These are phyloP conservation scores for Porites cylindrica DNA, from an alignment of 92 coral and sea anemone species.

Conservation along the genomic window DNA sequence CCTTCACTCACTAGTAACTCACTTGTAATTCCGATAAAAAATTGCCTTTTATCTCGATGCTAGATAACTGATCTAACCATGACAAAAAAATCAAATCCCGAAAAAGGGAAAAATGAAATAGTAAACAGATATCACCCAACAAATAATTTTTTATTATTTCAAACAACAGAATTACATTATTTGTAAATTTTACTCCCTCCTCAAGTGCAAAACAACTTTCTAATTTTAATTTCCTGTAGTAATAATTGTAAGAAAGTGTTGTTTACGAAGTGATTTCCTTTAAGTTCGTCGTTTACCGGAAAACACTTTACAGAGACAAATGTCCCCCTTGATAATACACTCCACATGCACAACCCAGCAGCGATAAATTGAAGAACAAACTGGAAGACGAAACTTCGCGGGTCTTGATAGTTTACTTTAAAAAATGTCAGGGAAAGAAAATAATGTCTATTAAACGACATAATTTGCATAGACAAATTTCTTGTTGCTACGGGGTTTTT, in stretches of 20 bases:
- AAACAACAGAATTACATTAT: constrained; percentile 39
- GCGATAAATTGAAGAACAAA: constrained; percentile 9
- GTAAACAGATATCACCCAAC: constrained; percentile 1
- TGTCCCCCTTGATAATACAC: background rate
- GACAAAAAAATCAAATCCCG: background rate
- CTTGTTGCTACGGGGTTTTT: background rate
- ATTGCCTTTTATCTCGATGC: background rate
- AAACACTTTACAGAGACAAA: constrained; percentile 3
- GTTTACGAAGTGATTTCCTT: constrained; percentile 42
- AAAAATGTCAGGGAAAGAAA: background rate
- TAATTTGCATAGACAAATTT: background rate
- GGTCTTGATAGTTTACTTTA: background rate
- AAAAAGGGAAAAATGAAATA: background rate
- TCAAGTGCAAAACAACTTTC: constrained; percentile 22
- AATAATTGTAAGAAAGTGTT: constrained; percentile 7
- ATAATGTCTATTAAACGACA: background rate
- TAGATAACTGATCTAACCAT: background rate
- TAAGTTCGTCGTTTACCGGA: constrained; percentile 14
- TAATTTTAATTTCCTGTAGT: constrained; percentile 36
- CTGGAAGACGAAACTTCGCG: background rate
- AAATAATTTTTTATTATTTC: background rate
- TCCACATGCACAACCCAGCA: too few relatives aligned
- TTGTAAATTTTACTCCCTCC: constrained; percentile 50
- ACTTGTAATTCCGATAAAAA: too few relatives aligned
- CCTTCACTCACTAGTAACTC: too few relatives aligned